phyloP scores from a whole-genome alignment of 2,888 invertebrate species.

The Mamestra brassicae region DNA sequence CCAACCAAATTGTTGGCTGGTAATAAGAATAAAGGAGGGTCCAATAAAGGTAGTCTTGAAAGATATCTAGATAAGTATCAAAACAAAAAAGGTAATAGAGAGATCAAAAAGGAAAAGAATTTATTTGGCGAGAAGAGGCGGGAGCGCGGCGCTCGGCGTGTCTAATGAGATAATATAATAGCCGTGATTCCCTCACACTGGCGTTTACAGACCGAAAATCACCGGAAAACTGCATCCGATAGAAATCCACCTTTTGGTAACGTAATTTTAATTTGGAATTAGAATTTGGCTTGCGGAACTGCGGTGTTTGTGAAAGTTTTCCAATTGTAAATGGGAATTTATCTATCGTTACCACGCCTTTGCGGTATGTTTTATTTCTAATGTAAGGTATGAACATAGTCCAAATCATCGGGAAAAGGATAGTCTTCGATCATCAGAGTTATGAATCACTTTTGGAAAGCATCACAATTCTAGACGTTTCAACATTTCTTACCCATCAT shows the following conservation, averaged over 20 bases:
- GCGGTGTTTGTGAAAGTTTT: constrained; percentile 17
- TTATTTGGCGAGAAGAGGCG: constrained; percentile 84
- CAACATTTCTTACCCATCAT: background rate
- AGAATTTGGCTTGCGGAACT: constrained; percentile 32
- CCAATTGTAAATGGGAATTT: background rate
- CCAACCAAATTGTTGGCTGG: constrained; percentile 7
- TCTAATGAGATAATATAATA: constrained; percentile 91
- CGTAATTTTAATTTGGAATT: constrained; percentile 62
- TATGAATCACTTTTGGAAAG: background rate
- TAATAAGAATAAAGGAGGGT: constrained; percentile 45
- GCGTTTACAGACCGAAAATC: constrained; percentile 86
- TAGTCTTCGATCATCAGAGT: background rate
- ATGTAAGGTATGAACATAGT: background rate
- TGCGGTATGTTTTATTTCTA: no score
- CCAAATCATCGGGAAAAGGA: background rate
- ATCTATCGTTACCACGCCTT: background rate
- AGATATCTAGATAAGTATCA: constrained; percentile 61
- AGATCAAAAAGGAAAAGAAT: constrained; percentile 84
- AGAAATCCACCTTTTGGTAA: constrained; percentile 73
- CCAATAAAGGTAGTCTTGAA: constrained; percentile 40
- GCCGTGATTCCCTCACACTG: constrained; percentile 86
- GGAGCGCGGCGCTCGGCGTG: constrained; percentile 83
- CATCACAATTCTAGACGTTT: background rate
- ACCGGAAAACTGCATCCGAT: constrained; percentile 86
- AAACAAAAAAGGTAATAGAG: constrained; percentile 80